A percentile compares a stretch with the other conserved stretches of the same genome.
Evolutionary conservation across 2,797 vertebrate species (phyloP).

Genomic region (Esox masquinongy): DNA sequence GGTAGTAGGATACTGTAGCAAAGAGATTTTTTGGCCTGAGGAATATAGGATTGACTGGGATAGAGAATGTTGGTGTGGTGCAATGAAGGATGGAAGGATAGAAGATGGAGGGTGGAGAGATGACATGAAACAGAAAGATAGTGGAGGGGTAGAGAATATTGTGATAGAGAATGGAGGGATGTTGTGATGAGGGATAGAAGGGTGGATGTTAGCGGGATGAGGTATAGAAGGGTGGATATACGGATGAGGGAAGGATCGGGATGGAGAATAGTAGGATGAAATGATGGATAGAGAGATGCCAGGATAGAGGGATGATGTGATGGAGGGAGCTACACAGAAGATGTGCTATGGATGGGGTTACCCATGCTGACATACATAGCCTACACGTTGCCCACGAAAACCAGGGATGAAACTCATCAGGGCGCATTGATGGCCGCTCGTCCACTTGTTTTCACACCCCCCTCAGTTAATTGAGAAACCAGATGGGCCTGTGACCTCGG

Average conservation of each 20-base stretch:
- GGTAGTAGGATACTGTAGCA: slow-evolving; percentile 31
- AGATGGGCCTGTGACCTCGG: slow-evolving; percentile 29
- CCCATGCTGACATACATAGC: slow-evolving; percentile 22
- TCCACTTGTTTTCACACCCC: not conserved
- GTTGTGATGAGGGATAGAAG: no score
- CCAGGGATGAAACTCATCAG: slow-evolving; percentile 5
- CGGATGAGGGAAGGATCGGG: no score
- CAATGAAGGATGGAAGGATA: not conserved
- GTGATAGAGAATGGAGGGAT: no score
- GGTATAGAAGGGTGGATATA: no score
- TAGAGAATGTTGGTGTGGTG: slow-evolving; percentile 24
- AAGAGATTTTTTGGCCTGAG: slow-evolving; percentile 61
- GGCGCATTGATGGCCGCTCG: not conserved
- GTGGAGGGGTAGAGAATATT: no score
- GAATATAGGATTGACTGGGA: slow-evolving; percentile 59
- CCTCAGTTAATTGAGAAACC: not conserved
- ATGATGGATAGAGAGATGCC: not conserved
- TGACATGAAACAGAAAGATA: no score
- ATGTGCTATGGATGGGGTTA: slow-evolving; percentile 43
- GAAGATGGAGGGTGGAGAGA: not conserved
- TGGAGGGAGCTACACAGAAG: slow-evolving; percentile 41
- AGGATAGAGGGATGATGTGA: slow-evolving; percentile 47
- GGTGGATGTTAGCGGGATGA: no score
- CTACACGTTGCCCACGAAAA: slow-evolving; percentile 37
- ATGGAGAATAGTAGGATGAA: no score